Evolutionary conservation across 2,797 vertebrate genomes (phyloP).

Genomic region (Erithacus rubecula): DNA sequence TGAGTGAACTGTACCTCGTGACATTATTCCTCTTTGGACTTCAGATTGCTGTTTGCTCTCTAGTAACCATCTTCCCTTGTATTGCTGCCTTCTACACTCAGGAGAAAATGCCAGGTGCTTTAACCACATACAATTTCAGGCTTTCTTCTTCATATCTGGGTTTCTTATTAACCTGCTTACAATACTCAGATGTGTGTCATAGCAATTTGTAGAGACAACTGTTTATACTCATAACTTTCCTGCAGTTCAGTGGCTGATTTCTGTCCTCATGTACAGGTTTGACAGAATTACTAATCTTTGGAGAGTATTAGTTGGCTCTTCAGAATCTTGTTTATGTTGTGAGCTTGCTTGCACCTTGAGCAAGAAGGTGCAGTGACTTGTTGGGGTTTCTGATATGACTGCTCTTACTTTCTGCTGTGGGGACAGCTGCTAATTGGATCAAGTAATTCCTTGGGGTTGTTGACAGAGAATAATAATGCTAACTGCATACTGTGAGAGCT

Average conservation of each 20-base stretch:
- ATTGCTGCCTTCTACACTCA: neutral
- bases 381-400: neutral
- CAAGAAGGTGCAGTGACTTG: accelerated
- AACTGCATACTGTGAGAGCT: accelerated
- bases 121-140: neutral
- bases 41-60: neutral
- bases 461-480: neutral
- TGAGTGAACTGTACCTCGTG: neutral
- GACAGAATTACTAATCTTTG: neutral
- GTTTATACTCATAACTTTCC: neutral
- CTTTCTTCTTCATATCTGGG: neutral
- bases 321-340: neutral
- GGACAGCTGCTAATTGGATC: neutral
- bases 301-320: neutral
- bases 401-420: neutral
- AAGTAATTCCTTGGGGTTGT: neutral
- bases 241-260: neutral
- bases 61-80: neutral
- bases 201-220: neutral
- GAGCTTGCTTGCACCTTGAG: neutral
- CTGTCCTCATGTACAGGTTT: neutral
- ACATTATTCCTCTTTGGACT: neutral
- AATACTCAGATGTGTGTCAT: neutral
- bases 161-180: neutral
- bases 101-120: neutral